Conservation (phyloP, 2,797 vertebrate species). For the Perodicticus potto region DNA sequence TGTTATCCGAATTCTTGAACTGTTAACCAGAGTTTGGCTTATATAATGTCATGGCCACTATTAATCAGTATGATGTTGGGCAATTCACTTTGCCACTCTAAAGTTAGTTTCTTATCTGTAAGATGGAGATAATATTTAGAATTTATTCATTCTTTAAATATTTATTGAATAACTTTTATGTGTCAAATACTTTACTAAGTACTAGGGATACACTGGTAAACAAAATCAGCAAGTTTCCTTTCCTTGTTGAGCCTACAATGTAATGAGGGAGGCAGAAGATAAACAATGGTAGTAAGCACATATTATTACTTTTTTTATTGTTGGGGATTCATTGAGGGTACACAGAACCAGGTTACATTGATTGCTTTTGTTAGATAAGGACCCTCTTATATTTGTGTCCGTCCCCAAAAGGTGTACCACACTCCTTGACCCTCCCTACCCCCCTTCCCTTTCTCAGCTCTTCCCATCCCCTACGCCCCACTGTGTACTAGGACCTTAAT, state of each 20-base stretch:
- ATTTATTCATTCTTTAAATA: not conserved
- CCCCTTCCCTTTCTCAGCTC: too few species aligned
- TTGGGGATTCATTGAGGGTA: too few species aligned
- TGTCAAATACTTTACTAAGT: not conserved
- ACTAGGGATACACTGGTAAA: not conserved
- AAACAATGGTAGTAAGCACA: not conserved
- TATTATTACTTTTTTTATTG: not conserved
- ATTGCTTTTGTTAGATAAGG: too few species aligned
- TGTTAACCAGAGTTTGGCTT: not conserved
- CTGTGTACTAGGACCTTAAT: too few species aligned
- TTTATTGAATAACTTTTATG: not conserved
- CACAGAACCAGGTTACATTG: too few species aligned
- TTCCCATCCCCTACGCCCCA: too few species aligned
- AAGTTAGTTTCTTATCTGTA: not conserved
- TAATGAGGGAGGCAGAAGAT: not conserved
- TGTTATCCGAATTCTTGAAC: not conserved
- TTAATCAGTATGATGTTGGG: not conserved
- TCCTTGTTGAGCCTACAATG: not conserved
- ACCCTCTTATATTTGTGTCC: too few species aligned
- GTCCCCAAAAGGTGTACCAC: too few species aligned
- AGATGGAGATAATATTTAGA: not conserved
- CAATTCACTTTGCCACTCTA: not conserved
- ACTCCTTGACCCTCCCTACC: too few species aligned
- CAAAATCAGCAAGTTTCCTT: not conserved
- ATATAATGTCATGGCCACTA: not conserved